phyloP scores from a whole-genome alignment of 2,797 vertebrate species.

The Sebastes minor region DNA sequence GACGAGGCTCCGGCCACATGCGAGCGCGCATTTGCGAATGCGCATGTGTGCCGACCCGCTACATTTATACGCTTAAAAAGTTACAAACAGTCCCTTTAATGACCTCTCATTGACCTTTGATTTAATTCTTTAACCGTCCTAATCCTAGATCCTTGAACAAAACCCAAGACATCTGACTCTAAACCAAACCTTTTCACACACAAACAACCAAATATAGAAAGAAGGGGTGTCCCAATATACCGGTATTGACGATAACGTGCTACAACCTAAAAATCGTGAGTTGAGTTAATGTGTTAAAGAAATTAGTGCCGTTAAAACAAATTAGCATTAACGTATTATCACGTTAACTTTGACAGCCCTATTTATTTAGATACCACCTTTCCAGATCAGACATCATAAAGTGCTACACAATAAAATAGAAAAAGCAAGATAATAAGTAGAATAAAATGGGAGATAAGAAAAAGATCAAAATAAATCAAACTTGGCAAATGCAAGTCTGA shows the following conservation, averaged over 20 bases:
- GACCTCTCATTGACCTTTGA: background rate
- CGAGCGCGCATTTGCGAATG: too few species aligned
- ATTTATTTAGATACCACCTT: too few species aligned
- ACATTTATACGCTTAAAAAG: too few species aligned
- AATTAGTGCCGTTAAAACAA: too few species aligned
- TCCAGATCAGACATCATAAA: background rate
- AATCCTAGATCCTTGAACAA: background rate
- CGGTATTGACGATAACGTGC: too few species aligned
- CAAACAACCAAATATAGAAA: background rate
- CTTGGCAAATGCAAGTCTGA: background rate
- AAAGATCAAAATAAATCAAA: background rate
- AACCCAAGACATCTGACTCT: background rate
- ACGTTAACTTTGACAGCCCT: too few species aligned
- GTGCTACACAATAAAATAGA: background rate
- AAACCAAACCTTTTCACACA: background rate
- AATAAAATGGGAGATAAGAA: background rate
- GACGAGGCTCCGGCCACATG: too few species aligned
- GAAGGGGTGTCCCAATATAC: too few species aligned
- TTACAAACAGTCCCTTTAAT: background rate
- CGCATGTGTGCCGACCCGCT: too few species aligned
- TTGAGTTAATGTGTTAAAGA: too few species aligned
- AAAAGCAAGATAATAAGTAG: background rate
- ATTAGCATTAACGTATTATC: too few species aligned
- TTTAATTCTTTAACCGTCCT: background rate
- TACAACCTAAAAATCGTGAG: too few species aligned